Evolutionary conservation across 2,113 vertebrate genomes (phyloP).

Genomic region (Synchiropus splendidus): DNA sequence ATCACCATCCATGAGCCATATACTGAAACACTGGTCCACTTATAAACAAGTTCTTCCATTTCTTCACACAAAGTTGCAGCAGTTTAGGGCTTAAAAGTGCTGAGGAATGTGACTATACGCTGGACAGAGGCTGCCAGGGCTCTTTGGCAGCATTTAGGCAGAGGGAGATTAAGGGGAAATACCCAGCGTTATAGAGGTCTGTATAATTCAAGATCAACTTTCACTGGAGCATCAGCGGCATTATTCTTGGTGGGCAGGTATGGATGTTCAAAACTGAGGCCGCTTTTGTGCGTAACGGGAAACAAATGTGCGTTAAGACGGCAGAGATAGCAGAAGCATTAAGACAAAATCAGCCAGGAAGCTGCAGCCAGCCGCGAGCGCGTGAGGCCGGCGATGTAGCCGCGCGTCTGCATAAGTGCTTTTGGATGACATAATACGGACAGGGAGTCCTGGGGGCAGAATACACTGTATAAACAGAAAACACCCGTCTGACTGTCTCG

Average conservation of each 20-base stretch:
- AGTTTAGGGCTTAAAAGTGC: too few species aligned
- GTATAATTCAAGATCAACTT: too few species aligned
- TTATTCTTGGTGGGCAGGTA: slow-evolving; percentile 8
- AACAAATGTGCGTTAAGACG: slow-evolving; percentile 18
- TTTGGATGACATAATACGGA: slow-evolving; percentile 54
- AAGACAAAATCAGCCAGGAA: slow-evolving; percentile 30
- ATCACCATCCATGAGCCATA: too few species aligned
- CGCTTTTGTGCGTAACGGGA: slow-evolving; percentile 7
- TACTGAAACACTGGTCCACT: too few species aligned
- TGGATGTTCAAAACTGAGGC: slow-evolving; percentile 10
- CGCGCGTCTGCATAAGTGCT: slow-evolving; percentile 42
- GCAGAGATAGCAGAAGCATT: slow-evolving; percentile 29
- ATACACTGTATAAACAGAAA: slow-evolving; percentile 42
- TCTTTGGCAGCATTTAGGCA: too few species aligned
- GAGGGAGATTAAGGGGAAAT: too few species aligned
- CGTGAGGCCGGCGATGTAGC: slow-evolving; percentile 22
- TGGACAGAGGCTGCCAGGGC: too few species aligned
- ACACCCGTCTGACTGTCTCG: slow-evolving; percentile 50
- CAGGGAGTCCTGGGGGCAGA: slow-evolving; percentile 48
- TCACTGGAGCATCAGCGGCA: too few species aligned
- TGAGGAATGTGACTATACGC: too few species aligned
- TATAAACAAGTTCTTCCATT: too few species aligned
- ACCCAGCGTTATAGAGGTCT: too few species aligned
- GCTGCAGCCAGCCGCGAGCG: slow-evolving; percentile 28
- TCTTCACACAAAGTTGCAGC: too few species aligned